Conservation (phyloP, 37 sponge, comb jelly and placozoan genomes). For the Diacarnus erythraeanus region DNA sequence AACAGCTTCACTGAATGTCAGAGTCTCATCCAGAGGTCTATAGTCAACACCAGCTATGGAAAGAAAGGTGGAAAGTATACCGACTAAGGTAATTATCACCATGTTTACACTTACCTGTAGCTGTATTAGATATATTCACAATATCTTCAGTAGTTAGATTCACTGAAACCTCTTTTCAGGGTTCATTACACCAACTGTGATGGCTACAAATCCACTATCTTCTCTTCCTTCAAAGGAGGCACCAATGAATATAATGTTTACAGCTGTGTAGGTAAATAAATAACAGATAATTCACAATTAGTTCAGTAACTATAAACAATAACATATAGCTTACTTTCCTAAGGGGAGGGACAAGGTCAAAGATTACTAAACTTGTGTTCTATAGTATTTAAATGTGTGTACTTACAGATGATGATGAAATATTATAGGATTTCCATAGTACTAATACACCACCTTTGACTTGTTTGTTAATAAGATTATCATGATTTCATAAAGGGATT, state of each 20-base stretch:
- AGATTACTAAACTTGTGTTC: too few relatives aligned
- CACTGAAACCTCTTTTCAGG: conserved; percentile 7
- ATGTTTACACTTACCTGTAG: not conserved
- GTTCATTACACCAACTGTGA: conserved; percentile 2
- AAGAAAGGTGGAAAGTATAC: too few relatives aligned
- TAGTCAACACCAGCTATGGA: not conserved
- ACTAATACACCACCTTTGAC: too few relatives aligned
- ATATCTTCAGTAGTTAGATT: conserved; percentile 8
- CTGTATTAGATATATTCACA: not conserved
- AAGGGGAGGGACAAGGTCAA: too few relatives aligned
- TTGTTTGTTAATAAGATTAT: too few relatives aligned
- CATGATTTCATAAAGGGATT: too few relatives aligned
- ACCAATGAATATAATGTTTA: not conserved
- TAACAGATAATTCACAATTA: too few relatives aligned
- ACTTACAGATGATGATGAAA: too few relatives aligned
- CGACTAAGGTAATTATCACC: not conserved
- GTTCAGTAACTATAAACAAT: too few relatives aligned
- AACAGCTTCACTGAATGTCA: not conserved
- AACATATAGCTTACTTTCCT: too few relatives aligned
- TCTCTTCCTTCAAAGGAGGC: not conserved
- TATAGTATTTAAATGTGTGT: too few relatives aligned
- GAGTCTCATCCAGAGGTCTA: not conserved
- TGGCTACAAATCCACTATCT: not conserved
- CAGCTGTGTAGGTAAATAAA: not conserved
- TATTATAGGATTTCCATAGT: too few relatives aligned